Conservation (phyloP, 2,797 vertebrate species). For the Picus viridis region DNA sequence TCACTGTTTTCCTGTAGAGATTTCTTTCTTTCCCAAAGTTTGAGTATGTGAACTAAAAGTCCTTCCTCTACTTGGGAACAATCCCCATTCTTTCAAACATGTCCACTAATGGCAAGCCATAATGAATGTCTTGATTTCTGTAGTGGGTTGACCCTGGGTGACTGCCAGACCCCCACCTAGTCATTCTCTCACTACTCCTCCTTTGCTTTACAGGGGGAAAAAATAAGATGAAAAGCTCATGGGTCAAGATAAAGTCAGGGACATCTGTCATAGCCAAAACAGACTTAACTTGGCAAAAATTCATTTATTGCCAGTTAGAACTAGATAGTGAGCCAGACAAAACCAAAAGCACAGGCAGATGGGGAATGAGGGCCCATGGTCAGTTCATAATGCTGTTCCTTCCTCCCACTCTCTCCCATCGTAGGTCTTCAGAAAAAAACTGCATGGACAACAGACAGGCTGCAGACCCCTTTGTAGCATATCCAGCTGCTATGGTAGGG, state of each 20-base stretch:
- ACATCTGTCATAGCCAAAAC: not conserved
- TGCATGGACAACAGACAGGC: not conserved
- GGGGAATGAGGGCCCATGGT: not conserved
- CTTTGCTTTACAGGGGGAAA: not conserved
- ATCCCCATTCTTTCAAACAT: not conserved
- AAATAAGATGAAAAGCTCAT: not conserved
- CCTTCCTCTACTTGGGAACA: not conserved
- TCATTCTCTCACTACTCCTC: not conserved
- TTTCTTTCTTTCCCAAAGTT: not conserved
- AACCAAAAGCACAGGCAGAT: not conserved
- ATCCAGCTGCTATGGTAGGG: accelerated
- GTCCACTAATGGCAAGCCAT: not conserved
- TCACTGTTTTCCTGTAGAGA: not conserved
- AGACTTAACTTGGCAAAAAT: not conserved
- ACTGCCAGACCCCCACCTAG: not conserved
- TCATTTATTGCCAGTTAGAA: not conserved
- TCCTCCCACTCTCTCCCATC: not conserved
- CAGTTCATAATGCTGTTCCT: not conserved
- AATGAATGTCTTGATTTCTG: not conserved
- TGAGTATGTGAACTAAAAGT: not conserved
- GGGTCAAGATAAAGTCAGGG: not conserved
- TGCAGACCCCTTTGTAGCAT: not conserved
- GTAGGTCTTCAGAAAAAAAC: not conserved
- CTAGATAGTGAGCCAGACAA: not conserved
- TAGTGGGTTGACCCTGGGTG: not conserved